These are phyloP conservation scores for Apodemus agrarius DNA, from an alignment of 2,797 vertebrate species.

Conservation along the genomic window DNA sequence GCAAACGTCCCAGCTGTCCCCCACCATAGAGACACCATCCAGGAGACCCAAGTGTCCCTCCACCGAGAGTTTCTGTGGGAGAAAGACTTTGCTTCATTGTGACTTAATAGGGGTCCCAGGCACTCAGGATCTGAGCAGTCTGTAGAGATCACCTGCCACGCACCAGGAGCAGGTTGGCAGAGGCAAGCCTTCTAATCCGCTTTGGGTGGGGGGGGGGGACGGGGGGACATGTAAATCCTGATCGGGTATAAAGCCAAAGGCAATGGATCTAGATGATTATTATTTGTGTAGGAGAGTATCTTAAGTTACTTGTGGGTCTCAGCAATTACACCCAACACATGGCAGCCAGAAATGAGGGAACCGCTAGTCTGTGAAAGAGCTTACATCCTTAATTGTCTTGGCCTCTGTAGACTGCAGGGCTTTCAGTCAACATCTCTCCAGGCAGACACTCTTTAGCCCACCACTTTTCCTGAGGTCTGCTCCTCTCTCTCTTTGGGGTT, in stretches of 20 bases:
- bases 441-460: background rate
- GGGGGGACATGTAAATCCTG: background rate
- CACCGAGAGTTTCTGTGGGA: background rate
- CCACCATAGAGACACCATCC: background rate
- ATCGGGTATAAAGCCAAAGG: background rate
- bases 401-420: background rate
- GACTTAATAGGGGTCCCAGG: constrained; percentile 43
- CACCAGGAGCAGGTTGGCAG: background rate
- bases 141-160: background rate
- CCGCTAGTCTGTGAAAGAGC: constrained; percentile 61
- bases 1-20: background rate
- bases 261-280: background rate
- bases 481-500: background rate
- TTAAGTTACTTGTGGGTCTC: background rate
- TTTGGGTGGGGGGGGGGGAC: too few relatives aligned
- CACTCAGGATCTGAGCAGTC: background rate
- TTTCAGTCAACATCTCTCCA: constrained; percentile 64
- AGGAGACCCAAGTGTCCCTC: background rate
- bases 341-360: constrained; percentile 30
- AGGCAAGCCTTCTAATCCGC: background rate
- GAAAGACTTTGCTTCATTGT: background rate
- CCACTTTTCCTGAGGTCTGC: constrained; percentile 4
- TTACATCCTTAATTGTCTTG: constrained; percentile 62
- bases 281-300: background rate
- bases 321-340: constrained; percentile 28